A percentile compares a stretch with the other conserved stretches of the same genome.
These are phyloP conservation scores for Bryconaethiops microstoma DNA, from an alignment of 2,797 vertebrate species.

Conservation along the genomic window DNA sequence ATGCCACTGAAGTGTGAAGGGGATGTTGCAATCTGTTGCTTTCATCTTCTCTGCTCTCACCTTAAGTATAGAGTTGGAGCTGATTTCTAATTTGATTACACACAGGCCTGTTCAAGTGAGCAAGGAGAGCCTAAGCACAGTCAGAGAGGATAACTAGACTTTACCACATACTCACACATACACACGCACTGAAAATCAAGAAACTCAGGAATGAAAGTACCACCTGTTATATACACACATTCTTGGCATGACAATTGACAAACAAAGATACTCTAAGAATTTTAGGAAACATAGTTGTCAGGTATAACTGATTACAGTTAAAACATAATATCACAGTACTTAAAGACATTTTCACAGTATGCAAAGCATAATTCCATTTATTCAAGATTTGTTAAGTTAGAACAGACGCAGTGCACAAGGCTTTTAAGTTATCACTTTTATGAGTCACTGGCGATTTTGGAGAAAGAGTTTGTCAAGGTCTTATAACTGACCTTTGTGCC, in stretches of 20 bases:
- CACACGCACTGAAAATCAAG: conserved; percentile 7
- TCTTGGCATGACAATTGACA: background rate
- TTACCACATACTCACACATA: conserved; percentile 33
- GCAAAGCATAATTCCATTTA: too few relatives aligned
- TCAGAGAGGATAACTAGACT: conserved; percentile 41
- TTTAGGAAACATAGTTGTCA: background rate
- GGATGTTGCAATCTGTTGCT: conserved; percentile 50
- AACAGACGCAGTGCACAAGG: too few relatives aligned
- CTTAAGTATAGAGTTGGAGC: conserved; percentile 32
- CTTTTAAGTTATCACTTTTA: too few relatives aligned
- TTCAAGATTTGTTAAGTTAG: too few relatives aligned
- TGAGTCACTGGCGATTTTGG: too few relatives aligned
- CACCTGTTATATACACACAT: conserved; percentile 36
- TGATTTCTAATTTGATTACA: conserved; percentile 49
- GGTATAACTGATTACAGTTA: background rate
- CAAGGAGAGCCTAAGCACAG: conserved; percentile 31
- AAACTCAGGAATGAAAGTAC: conserved; percentile 35
- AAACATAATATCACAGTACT: background rate
- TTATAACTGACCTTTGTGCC: too few relatives aligned
- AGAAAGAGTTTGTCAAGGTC: too few relatives aligned
- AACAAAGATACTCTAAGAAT: background rate
- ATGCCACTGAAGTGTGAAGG: conserved; percentile 34
- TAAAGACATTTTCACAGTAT: background rate
- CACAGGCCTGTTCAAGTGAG: conserved; percentile 53
- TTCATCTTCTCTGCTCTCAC: conserved; percentile 36